These are phyloP conservation scores for Centroberyx gerrardi DNA, from an alignment of 2,797 vertebrate genomes.

Conservation along the genomic window DNA sequence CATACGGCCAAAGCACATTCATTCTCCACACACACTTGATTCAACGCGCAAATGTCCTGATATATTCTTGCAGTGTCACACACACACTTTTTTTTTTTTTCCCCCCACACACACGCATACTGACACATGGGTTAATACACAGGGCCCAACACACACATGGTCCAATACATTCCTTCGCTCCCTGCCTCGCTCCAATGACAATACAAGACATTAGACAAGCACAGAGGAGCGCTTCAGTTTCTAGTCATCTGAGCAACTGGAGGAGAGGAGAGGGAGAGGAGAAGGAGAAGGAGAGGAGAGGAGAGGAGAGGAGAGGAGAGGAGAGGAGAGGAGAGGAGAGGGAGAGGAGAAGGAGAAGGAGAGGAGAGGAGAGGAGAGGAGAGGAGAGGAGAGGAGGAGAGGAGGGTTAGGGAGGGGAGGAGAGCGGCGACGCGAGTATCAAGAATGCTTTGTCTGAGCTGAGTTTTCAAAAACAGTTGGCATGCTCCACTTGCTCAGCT, in stretches of 20 bases:
- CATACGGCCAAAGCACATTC: conserved; percentile 45
- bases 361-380: conserved; percentile 16
- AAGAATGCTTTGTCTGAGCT: conserved; percentile 69
- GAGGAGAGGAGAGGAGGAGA: background rate
- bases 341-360: conserved; percentile 9
- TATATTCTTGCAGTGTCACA: conserved; percentile 46
- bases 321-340: conserved; percentile 33
- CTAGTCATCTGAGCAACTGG: conserved; percentile 67
- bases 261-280: conserved; percentile 35
- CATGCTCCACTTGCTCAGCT: conserved; percentile 70
- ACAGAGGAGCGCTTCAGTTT: conserved; percentile 62
- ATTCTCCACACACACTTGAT: conserved; percentile 50
- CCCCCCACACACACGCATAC: conserved; percentile 36
- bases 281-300: conserved; percentile 18
- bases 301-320: background rate
- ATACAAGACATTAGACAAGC: conserved; percentile 73
- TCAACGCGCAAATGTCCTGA: conserved; percentile 42
- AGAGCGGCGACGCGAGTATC: conserved; percentile 35
- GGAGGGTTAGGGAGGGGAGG: background rate
- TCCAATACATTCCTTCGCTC: conserved; percentile 67
- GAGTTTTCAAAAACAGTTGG: conserved; percentile 71
- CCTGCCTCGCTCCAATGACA: conserved; percentile 71
- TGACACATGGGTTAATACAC: conserved; percentile 66
- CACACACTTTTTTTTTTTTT: conserved; percentile 6
- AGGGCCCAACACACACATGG: conserved; percentile 69